Evolutionary conservation across 2,888 invertebrate species (phyloP), one percentile per base, ranked within the genome.

Genomic region (Branchinecta sandiegonensis): DNA sequence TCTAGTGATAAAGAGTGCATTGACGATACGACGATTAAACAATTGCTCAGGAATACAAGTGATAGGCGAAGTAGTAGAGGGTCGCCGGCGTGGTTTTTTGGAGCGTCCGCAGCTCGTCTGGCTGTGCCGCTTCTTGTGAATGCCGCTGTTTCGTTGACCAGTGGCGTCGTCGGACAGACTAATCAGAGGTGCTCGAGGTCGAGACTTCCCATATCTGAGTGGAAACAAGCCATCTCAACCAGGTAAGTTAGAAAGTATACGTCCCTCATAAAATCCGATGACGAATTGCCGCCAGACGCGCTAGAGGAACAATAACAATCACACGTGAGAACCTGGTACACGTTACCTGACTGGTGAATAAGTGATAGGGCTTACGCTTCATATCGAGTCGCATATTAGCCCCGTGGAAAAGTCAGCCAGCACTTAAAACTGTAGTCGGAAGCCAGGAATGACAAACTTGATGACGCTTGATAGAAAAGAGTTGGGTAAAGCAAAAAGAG

Each of bases 41-140:
- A 56, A 10, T 10, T 56, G 8, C 63, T 56, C 23, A n/a, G 63
- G n/a, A 23, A 17, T n/a, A 56, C n/a, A n/a, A 10, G 63, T 10
- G 23, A 56, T 56, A 56, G 23, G 23, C n/a, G 63, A 56, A 23
- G 23, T 23, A 56, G 23, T n/a, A n/a, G 63, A 17, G 8, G 8
- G 23, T 56, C 63, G 8, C 63, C 63, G 14, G 10, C 63, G n/a
- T 56, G 63, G 63, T 56, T 56, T 56, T 56, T 56, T 56, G 63
- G 63, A 23, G 63, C 63, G n/a, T 56, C 63, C n/a, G 23, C 63
- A 17, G 63, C 63, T 17, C n/a, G 23, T 8, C 63, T 56, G 23
- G 63, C 63, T 56, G 63, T 56, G n/a, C 63, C 63, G 23, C 63
- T 56, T 56, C 23, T 56, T 17, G 23, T 56, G n/a, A 56, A 23